Conservation (phyloP, 1,140 invertebrate species). For the Formica selysi region DNA sequence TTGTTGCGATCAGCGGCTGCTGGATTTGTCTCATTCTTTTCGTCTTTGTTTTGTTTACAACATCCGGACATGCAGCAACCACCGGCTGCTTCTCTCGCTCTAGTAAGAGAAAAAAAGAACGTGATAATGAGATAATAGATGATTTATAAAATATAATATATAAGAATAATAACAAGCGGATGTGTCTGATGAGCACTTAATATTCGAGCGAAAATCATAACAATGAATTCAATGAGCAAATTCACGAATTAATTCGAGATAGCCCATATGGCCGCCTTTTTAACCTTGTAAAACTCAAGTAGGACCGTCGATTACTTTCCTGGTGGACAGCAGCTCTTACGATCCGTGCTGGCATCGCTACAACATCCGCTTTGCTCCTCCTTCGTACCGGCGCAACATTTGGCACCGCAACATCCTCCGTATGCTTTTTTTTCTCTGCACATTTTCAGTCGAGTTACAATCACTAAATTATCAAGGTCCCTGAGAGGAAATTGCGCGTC, state of each 20-base stretch:
- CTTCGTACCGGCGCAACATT: slow-evolving; percentile 73
- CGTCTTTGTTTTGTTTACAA: slow-evolving; percentile 64
- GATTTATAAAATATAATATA: background rate
- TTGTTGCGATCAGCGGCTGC: background rate
- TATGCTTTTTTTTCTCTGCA: slow-evolving; percentile 72
- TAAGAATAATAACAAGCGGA: background rate
- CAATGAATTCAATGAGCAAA: background rate
- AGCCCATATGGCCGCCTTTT: slow-evolving; percentile 70
- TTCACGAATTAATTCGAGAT: slow-evolving; percentile 6
- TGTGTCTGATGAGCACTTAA: no score
- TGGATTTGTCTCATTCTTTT: slow-evolving; percentile 10
- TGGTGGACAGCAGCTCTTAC: slow-evolving; percentile 71
- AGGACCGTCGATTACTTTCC: slow-evolving; percentile 54
- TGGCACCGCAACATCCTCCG: slow-evolving; percentile 76
- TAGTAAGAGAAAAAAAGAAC: slow-evolving; percentile 29
- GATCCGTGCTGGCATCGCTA: slow-evolving; percentile 53
- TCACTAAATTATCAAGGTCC: slow-evolving; percentile 49
- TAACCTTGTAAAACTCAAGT: slow-evolving; percentile 33
- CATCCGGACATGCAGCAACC: slow-evolving; percentile 77
- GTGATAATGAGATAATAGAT: slow-evolving; percentile 4
- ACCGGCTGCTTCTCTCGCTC: slow-evolving; percentile 69
- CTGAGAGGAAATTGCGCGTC: background rate
- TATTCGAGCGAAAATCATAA: background rate
- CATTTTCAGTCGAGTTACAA: slow-evolving; percentile 65
- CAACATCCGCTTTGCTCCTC: slow-evolving; percentile 74